A percentile compares a stretch with the other conserved stretches of the same genome.
Conservation (phyloP, 2,797 vertebrate species). For the Rhinella marina region DNA sequence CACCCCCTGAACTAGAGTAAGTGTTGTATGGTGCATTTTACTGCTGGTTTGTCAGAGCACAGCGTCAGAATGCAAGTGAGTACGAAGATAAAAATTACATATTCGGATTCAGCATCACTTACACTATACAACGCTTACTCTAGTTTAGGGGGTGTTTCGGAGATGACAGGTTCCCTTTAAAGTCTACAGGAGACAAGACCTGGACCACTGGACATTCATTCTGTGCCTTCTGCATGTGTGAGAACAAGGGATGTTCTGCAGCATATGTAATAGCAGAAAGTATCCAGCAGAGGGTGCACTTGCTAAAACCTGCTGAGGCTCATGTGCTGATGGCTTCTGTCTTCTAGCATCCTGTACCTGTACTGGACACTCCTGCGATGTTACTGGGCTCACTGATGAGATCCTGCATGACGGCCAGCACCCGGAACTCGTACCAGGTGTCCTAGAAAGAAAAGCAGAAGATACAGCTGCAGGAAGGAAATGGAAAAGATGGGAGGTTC, state of each 20-base stretch:
- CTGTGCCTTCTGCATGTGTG: too few relatives aligned
- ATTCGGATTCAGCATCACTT: too few relatives aligned
- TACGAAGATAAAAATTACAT: too few relatives aligned
- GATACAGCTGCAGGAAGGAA: background rate
- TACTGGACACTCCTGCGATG: constrained; percentile 95
- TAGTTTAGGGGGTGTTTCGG: too few relatives aligned
- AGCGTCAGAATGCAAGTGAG: too few relatives aligned
- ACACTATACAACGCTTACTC: too few relatives aligned
- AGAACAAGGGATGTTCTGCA: too few relatives aligned
- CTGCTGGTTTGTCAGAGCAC: too few relatives aligned
- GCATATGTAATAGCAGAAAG: background rate
- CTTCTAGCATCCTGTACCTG: constrained; percentile 77
- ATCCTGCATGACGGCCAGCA: constrained; percentile 98
- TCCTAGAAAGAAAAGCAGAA: constrained; percentile 78
- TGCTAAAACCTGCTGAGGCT: background rate
- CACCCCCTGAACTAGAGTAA: too few relatives aligned
- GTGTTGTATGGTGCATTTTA: too few relatives aligned
- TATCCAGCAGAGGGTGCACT: background rate
- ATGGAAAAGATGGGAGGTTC: background rate
- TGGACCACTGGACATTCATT: too few relatives aligned
- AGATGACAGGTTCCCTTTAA: too few relatives aligned
- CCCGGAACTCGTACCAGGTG: constrained; percentile 98
- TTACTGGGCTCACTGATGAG: constrained; percentile 99
- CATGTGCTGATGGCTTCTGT: background rate
- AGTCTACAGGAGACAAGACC: background rate